Base-by-base conservation (phyloP, 2,888 invertebrate species). In the Phrixothrix hirtus region DNA sequence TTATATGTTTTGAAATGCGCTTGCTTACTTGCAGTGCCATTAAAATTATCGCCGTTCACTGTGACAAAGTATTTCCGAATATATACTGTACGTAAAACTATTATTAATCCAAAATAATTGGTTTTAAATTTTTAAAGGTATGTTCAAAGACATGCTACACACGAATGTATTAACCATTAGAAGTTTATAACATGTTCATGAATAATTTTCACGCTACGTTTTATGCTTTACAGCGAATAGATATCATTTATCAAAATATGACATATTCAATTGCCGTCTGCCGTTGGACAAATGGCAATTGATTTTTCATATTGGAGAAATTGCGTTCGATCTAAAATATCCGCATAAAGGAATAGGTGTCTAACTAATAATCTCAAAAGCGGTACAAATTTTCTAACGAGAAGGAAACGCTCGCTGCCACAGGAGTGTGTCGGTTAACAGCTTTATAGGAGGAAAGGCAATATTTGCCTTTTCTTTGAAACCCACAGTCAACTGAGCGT, bases 1-100 rank as follows among this genome's bases (percentile, higher is more conserved):
- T 70, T 69, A 60, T 63, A 37, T 46, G 37, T 48, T 51, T 39
- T 37, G 31, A 50, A 51, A 51, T 50, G 32, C 27, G 38, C 31
- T 38, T 46, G 36, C 38, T 46, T 25, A 37, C 21, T 21, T 21
- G 7, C 21, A n/a, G n/a, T n/a, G n/a, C n/a, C n/a, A n/a, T n/a
- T n/a, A n/a, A n/a, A n/a, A n/a, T n/a, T n/a, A n/a, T n/a, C n/a
- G n/a, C n/a, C n/a, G n/a, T n/a, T n/a, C n/a, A n/a, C n/a, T n/a
- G n/a, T n/a, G n/a, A n/a, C n/a, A n/a, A n/a, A n/a, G n/a, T n/a
- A n/a, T n/a, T n/a, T n/a, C n/a, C n/a, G n/a, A n/a, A n/a, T n/a
- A n/a, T n/a, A n/a, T n/a, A n/a, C n/a, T n/a, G n/a, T n/a, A n/a
- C n/a, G n/a, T n/a, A n/a, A n/a, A n/a, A n/a, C n/a, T n/a, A n/a